Conservation (phyloP, 1,140 invertebrate species). For the Brachionus paranguensis region DNA sequence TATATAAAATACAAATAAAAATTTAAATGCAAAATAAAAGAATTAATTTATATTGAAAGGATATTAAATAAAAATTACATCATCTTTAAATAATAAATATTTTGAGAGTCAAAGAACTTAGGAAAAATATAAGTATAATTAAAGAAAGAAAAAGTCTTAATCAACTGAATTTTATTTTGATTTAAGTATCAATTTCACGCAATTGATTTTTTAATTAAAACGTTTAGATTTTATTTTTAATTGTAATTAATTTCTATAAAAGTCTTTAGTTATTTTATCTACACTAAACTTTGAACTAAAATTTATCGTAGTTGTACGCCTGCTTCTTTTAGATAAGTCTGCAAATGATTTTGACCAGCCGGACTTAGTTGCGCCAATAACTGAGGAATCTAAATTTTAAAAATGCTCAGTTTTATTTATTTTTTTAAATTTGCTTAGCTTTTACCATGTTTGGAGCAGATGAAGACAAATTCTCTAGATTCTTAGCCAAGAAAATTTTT, state of each 20-base stretch:
- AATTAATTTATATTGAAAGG: neutral
- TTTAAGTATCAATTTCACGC: neutral
- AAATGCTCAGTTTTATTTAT: neutral
- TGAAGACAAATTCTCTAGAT: neutral
- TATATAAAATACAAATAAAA: conserved; percentile 8
- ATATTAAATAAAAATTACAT: conserved; percentile 1
- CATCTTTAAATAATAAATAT: neutral
- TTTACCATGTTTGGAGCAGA: conserved; percentile 7
- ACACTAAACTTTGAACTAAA: neutral
- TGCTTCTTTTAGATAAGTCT: conserved; percentile 13
- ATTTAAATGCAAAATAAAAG: conserved; percentile 9
- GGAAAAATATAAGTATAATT: neutral
- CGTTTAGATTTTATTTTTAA: neutral
- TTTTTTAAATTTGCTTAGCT: neutral
- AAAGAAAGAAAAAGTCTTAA: neutral
- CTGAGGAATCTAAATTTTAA: neutral
- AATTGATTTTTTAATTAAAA: neutral
- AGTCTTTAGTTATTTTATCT: neutral
- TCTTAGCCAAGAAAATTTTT: conserved; percentile 27
- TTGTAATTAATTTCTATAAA: neutral
- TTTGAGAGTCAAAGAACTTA: neutral
- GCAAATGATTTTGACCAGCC: neutral
- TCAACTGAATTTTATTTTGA: neutral
- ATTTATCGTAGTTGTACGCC: conserved; percentile 15
- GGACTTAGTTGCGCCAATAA: neutral